These are phyloP conservation scores for Temnopleurus reevesii DNA, from an alignment of 53 echinoderm and acorn worm species.

Conservation along the genomic window DNA sequence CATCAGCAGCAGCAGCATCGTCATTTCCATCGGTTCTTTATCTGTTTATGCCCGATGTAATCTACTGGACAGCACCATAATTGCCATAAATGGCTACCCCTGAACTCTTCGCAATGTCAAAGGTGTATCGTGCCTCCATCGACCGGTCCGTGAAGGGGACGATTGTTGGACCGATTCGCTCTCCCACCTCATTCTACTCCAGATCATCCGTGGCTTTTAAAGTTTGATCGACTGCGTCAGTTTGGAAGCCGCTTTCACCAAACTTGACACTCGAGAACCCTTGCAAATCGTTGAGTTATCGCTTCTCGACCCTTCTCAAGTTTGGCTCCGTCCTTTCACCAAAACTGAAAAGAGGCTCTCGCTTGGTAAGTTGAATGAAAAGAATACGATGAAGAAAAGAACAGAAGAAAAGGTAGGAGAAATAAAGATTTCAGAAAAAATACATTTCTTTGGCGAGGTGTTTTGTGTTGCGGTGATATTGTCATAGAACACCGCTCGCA, in stretches of 20 bases:
- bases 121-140: not conserved
- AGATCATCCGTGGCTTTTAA: constrained; percentile 1
- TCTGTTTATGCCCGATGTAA: too few species aligned
- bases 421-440: constrained; percentile 52
- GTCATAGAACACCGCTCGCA: constrained; percentile 50
- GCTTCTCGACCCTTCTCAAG: constrained; percentile 51
- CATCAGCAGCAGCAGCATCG: too few species aligned
- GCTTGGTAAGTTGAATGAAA: constrained; percentile 22
- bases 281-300: constrained; percentile 54
- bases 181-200: not conserved
- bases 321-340: not conserved
- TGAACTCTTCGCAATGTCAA: too few species aligned
- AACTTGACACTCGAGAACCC: constrained; percentile 61
- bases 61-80: too few species aligned
- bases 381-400: constrained; percentile 14
- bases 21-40: too few species aligned
- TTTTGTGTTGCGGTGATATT: constrained; percentile 30
- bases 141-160: not conserved
- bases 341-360: not conserved
- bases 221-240: constrained; percentile 60
- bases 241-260: constrained; percentile 47
- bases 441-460: not conserved
- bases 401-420: not conserved
- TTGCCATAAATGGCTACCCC: too few species aligned
- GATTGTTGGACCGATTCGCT: not conserved